Evolutionary conservation across 2,113 vertebrate genomes (phyloP).

Genomic region (Ptychochromis oligacanthus): DNA sequence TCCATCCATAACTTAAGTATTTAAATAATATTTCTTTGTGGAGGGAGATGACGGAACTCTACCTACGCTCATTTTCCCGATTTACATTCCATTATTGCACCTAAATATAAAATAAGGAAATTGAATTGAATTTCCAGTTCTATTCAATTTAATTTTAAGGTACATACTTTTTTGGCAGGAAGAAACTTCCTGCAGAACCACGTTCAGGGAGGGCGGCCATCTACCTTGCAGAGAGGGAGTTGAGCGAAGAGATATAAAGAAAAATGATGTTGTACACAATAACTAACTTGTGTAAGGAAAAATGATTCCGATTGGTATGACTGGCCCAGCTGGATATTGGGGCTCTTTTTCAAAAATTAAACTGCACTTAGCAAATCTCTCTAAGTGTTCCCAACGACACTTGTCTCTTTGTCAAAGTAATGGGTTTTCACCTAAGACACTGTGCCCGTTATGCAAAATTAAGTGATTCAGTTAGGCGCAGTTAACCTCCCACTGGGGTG

Average conservation of each 20-base stretch:
- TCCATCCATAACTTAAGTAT: not conserved
- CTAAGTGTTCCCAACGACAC: constrained; percentile 49
- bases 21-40: not conserved
- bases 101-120: not conserved
- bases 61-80: too few species aligned
- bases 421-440: constrained; percentile 74
- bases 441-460: constrained; percentile 78
- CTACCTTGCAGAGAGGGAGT: not conserved
- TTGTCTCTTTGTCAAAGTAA: constrained; percentile 62
- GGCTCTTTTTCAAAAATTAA: not conserved
- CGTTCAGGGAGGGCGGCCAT: not conserved
- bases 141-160: not conserved
- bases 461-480: constrained; percentile 79
- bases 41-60: not conserved
- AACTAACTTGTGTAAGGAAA: not conserved
- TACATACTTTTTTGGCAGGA: not conserved
- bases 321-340: not conserved
- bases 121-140: not conserved
- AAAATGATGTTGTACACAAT: not conserved
- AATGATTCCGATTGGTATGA: not conserved
- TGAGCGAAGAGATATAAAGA: not conserved
- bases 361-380: constrained; percentile 52
- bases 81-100: not conserved
- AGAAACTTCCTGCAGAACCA: not conserved
- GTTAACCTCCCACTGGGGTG: constrained; percentile 75